phyloP scores from a whole-genome alignment of 2,113 vertebrate genomes.

The Calonectris borealis region DNA sequence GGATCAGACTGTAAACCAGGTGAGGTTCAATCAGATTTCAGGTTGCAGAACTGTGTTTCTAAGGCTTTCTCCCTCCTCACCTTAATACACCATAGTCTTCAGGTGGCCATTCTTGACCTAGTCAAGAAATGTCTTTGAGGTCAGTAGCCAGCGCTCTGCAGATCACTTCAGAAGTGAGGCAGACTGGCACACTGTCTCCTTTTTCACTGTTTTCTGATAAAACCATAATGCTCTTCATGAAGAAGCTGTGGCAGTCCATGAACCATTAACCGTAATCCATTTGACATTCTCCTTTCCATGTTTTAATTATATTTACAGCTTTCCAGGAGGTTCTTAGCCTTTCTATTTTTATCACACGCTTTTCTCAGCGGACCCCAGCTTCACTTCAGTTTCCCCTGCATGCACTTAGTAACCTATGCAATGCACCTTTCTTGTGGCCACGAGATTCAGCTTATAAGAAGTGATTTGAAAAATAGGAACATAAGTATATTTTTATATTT shows the following conservation, averaged over 20 bases:
- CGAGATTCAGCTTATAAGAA: not conserved
- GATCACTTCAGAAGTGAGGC: not conserved
- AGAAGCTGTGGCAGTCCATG: not conserved
- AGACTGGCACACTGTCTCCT: not conserved
- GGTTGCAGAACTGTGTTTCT: not conserved
- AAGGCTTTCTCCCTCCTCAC: not conserved
- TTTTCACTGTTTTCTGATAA: conserved; percentile 12
- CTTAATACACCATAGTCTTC: not conserved
- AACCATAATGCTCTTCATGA: not conserved
- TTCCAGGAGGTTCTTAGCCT: not conserved
- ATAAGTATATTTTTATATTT: not conserved
- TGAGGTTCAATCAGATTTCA: not conserved
- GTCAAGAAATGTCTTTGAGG: not conserved
- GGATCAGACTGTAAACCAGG: not conserved
- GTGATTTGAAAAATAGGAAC: not conserved
- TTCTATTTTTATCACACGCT: not conserved
- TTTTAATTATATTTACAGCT: conserved; percentile 39
- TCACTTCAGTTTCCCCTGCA: not conserved
- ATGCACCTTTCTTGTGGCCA: not conserved
- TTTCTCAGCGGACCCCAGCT: not conserved
- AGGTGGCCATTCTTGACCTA: not conserved
- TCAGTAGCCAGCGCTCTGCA: not conserved
- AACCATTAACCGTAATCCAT: conserved; percentile 37
- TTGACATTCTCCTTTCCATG: conserved; percentile 21
- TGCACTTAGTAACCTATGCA: fast-evolving